Evolutionary conservation across 2,888 invertebrate genomes (phyloP).

Genomic region (Augochlorella aurata): DNA sequence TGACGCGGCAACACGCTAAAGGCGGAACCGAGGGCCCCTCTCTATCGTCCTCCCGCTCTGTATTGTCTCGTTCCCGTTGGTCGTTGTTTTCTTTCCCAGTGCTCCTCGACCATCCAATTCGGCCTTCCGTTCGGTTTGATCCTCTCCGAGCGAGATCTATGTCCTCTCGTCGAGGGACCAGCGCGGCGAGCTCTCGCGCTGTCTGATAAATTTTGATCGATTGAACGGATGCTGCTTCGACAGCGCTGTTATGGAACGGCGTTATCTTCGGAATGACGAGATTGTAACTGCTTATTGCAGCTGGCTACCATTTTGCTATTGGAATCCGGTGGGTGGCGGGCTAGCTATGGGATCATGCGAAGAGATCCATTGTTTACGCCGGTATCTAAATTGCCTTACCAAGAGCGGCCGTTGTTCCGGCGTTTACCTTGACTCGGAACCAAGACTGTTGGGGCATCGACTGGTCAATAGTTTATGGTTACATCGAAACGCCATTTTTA

Average conservation of each 20-base stretch:
- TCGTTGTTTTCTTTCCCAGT: conserved; percentile 47
- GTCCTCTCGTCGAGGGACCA: conserved; percentile 5
- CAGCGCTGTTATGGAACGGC: not conserved
- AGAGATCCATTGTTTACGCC: not conserved
- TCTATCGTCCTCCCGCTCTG: conserved; percentile 44
- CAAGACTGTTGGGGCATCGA: not conserved
- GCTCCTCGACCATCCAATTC: conserved; percentile 15
- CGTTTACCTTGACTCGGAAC: not conserved
- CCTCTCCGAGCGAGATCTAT: conserved; percentile 1
- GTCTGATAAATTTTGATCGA: conserved; percentile 43
- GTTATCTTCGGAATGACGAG: conserved; percentile 13
- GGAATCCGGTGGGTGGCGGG: not conserved
- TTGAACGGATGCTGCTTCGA: conserved; percentile 14
- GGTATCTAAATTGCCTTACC: not conserved
- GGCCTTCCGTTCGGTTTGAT: not conserved
- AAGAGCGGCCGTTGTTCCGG: not conserved
- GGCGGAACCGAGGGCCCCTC: conserved; percentile 74
- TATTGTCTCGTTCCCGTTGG: conserved; percentile 30
- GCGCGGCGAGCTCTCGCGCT: conserved; percentile 8
- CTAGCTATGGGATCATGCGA: not conserved
- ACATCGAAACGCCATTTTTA: too few relatives aligned
- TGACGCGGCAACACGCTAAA: conserved; percentile 80
- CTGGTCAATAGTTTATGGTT: too few relatives aligned
- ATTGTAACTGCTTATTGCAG: conserved; percentile 18
- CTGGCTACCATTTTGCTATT: conserved; percentile 3